Percentiles rank a stretch among this genome's conserved stretches.
phyloP scores from a whole-genome alignment of 2,888 invertebrate genomes.

The Drosophila siamana region DNA sequence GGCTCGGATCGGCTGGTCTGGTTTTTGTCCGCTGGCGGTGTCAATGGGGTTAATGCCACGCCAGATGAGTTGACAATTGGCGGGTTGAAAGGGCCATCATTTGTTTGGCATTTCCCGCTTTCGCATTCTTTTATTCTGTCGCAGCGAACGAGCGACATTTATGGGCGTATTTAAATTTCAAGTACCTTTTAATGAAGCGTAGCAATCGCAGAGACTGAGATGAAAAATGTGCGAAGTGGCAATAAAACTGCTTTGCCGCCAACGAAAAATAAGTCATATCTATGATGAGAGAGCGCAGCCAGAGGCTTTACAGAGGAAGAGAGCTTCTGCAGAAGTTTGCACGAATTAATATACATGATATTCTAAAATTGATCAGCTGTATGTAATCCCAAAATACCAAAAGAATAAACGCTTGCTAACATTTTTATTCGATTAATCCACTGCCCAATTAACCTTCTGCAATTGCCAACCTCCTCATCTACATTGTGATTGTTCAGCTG shows the following conservation, averaged over 20 bases:
- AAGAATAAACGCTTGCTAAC: too few species aligned
- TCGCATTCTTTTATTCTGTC: constrained; percentile 25
- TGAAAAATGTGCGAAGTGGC: constrained; percentile 1
- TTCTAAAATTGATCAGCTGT: too few species aligned
- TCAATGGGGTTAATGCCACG: constrained; percentile 68
- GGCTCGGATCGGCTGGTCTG: too few species aligned
- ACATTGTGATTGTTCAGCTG: constrained; percentile 9
- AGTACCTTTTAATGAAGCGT: constrained; percentile 64
- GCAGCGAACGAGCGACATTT: constrained; percentile 44
- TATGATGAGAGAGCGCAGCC: constrained; percentile 1
- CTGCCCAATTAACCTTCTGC: background rate
- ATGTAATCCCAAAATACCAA: too few species aligned
- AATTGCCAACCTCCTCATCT: background rate
- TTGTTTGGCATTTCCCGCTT: constrained; percentile 61
- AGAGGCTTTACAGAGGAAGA: background rate
- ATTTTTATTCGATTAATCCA: too few species aligned
- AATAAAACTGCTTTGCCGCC: background rate
- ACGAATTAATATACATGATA: too few species aligned
- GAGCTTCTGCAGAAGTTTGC: too few species aligned
- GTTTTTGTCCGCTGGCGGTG: constrained; percentile 28
- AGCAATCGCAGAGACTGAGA: background rate
- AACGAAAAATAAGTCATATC: background rate
- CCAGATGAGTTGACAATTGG: constrained; percentile 71
- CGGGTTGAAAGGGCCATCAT: constrained; percentile 64
- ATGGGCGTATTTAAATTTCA: constrained; percentile 64